Conservation (phyloP, 2,797 vertebrate genomes). For the Anolis apletophallus region DNA sequence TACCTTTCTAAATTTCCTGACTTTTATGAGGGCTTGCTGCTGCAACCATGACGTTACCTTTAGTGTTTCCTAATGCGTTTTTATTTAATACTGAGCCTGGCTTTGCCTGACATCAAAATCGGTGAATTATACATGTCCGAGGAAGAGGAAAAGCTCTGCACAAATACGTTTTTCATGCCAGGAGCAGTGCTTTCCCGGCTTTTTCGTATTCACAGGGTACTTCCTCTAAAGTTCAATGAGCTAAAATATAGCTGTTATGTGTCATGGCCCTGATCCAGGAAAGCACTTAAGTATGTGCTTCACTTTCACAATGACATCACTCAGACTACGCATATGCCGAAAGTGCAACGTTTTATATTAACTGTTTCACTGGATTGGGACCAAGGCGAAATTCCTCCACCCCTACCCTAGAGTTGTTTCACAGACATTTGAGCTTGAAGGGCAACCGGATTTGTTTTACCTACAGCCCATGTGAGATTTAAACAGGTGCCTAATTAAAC, state of each 20-base stretch:
- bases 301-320: slow-evolving; percentile 58
- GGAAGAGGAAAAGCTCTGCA: neutral
- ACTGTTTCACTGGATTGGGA: slow-evolving; percentile 32
- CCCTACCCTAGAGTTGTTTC: slow-evolving; percentile 39
- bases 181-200: slow-evolving; percentile 46
- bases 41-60: slow-evolving; percentile 70
- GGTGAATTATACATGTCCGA: slow-evolving; percentile 27
- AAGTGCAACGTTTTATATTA: slow-evolving; percentile 29
- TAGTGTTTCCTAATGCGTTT: slow-evolving; percentile 59
- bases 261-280: slow-evolving; percentile 62
- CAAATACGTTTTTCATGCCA: slow-evolving; percentile 49
- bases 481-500: slow-evolving; percentile 53
- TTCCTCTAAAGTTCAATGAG: slow-evolving; percentile 50
- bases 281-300: slow-evolving; percentile 46
- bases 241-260: slow-evolving; percentile 45
- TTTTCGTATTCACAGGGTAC: slow-evolving; percentile 47
- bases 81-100: slow-evolving; percentile 21
- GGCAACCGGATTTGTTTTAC: slow-evolving; percentile 59
- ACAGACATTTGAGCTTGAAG: slow-evolving; percentile 49
- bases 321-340: slow-evolving; percentile 36
- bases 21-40: slow-evolving; percentile 73
- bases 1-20: slow-evolving; percentile 75
- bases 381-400: slow-evolving; percentile 4
- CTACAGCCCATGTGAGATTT: slow-evolving; percentile 49
- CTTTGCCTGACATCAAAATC: slow-evolving; percentile 30